Percentiles rank a stretch among this genome's conserved stretches.
Evolutionary conservation across 2,113 vertebrate species (phyloP).

Genomic region (Ailuropoda melanoleuca): DNA sequence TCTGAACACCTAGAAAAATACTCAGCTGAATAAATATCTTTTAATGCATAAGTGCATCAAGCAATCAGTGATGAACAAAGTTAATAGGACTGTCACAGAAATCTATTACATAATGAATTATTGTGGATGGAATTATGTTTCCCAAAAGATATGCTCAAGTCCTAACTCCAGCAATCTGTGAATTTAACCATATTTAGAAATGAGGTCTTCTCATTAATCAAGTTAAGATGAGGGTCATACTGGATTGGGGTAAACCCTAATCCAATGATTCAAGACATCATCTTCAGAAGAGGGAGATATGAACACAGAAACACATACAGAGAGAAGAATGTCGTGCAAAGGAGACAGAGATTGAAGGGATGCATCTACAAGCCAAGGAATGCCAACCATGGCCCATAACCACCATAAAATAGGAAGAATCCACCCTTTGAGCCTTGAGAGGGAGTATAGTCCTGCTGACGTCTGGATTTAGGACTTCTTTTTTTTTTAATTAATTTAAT

Average conservation of each 20-base stretch:
- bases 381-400: background rate
- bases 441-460: background rate
- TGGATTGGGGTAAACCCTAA: background rate
- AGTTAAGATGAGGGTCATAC: background rate
- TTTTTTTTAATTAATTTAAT: too few species aligned
- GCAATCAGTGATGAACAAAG: background rate
- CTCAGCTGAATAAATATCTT: background rate
- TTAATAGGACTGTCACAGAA: background rate
- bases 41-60: conserved; percentile 11
- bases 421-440: background rate
- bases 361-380: background rate
- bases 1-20: background rate
- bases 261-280: background rate
- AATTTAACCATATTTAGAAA: background rate
- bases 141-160: background rate
- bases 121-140: background rate
- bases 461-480: background rate
- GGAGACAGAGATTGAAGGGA: background rate
- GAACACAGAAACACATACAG: background rate
- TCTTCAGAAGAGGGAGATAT: background rate
- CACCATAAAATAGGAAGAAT: background rate
- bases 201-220: background rate
- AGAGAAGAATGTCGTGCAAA: background rate
- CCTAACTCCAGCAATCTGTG: background rate
- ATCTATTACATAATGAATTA: background rate